Evolutionary conservation across 1,140 invertebrate genomes (phyloP), one percentile per base, ranked within the genome.

Genomic region (Paraescarpia echinospica): DNA sequence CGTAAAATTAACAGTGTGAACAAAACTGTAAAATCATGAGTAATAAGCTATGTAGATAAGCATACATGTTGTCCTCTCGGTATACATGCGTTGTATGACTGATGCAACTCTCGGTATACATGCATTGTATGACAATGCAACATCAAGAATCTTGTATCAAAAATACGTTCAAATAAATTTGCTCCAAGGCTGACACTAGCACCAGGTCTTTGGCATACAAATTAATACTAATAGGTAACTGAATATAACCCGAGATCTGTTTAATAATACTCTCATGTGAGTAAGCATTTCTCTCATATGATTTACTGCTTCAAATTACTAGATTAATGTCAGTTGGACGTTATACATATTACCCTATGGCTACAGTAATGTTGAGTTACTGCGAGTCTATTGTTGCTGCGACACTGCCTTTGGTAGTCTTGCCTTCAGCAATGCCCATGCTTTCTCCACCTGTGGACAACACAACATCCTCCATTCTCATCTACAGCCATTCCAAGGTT

Each of bases 361-460:
- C 27, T 31, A 77, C 18, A 77, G 2, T 31, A 31, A 77, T 77
- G 18, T 27, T 14, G 14, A 77, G 14, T 77, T 77, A 18, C 59
- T 77, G 59, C 59, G 14, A 41, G 59, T 31, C 59, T 27, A 18
- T 77, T 18, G 22, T 77, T 77, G 59, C 59, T 77, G 59, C 4
- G 59, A 27, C 59, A 27, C 22, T 77, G 59, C 22, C 59, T 90
- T 22, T 31, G 35, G 51, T 33, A 94, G 91, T 93, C 94, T 93
- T 33, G 93, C 34, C 33, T 94, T 92, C 59, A 95, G 93, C 18
- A 95, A 92, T 5, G 92, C 35, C 95, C 95, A 95, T 18, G 94
- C 94, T 92, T 94, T 95, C 89, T 94, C 94, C 34, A 95, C 94
- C 94, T 95, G 93, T 4, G 27, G 27, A 90, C n/a, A 89, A 12